Conservation (phyloP, 37 sponge, comb jelly and placozoan genomes). For the Ianthella basta region DNA sequence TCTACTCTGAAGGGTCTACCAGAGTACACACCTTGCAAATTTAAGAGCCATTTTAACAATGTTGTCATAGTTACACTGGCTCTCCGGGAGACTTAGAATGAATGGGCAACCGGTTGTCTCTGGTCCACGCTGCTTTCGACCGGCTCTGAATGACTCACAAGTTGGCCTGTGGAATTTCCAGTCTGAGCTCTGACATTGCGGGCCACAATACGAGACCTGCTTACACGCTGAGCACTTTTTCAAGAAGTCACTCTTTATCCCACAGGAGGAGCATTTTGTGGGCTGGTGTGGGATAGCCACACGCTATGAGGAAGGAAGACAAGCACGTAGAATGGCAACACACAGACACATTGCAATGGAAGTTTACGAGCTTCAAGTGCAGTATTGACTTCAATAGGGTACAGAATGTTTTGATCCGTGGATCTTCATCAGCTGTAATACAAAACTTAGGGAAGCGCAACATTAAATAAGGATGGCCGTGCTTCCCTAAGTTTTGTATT, state of each 20-base stretch:
- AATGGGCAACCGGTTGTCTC: constrained; percentile 73
- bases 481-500: no score
- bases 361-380: no score
- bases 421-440: no score
- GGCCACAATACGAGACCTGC: constrained; percentile 72
- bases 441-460: no score
- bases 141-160: constrained; percentile 34
- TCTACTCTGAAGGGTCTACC: no score
- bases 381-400: no score
- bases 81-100: constrained; percentile 72
- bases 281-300: constrained; percentile 40
- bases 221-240: constrained; percentile 71
- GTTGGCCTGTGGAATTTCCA: constrained; percentile 56
- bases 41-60: constrained; percentile 49
- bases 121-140: constrained; percentile 17
- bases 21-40: constrained; percentile 57
- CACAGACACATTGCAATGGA: no score
- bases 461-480: no score
- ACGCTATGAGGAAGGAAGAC: constrained; percentile 37
- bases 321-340: no score
- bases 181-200: constrained; percentile 59
- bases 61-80: constrained; percentile 61
- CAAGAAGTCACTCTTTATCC: constrained; percentile 22
- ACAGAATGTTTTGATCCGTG: no score
- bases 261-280: constrained; percentile 56